Evolutionary conservation across 2,113 vertebrate species (phyloP), one percentile per base, ranked within the genome.

Genomic region (Sprattus sprattus): DNA sequence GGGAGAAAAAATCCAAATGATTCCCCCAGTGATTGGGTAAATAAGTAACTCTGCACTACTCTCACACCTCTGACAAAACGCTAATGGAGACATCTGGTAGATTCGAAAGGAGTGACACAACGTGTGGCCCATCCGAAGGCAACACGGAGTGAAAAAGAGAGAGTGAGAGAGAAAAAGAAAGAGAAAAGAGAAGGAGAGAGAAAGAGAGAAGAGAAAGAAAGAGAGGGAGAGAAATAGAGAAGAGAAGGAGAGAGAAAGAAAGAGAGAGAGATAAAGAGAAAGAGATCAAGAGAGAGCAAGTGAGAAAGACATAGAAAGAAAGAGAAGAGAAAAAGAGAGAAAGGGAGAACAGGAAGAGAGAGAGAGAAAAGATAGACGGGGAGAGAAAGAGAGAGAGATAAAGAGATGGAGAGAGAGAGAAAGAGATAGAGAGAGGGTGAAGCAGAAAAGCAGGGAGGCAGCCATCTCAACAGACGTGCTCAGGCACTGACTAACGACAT

Each of bases 11-110:
- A 6, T 13, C n/a, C n/a, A 64, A 39, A 78, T 39, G 13, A 46
- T 67, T 75, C 82, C 71, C 84, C 50, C 46, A 46, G 52, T 81
- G 50, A 85, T 39, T 80, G 81, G 82, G 54, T 86, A 87, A 91
- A 85, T 84, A 87, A 90, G 91, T 86, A 90, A 57, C 84, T 67
- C 86, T 82, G 84, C 25, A 20, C 57, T 86, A 84, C 45, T 32
- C 71, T 78, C 32, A 49, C 81, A 85, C 60, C 54, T 45, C 44
- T 75, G 82, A 84, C 87, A 86, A 84, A 78, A 83, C 64, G 81
- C 82, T 85, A 89, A 91, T 81, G 81, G 83, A 86, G 85, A 88
- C 84, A 67, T 90, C 81, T 89, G 84, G 88, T 82, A 87, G 81
- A 39, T 39, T 28, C 44, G 45, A 45, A 82, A 7, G 49, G 44